Evolutionary conservation across 2,888 invertebrate species (phyloP).

Genomic region (Cynaeus angustus): DNA sequence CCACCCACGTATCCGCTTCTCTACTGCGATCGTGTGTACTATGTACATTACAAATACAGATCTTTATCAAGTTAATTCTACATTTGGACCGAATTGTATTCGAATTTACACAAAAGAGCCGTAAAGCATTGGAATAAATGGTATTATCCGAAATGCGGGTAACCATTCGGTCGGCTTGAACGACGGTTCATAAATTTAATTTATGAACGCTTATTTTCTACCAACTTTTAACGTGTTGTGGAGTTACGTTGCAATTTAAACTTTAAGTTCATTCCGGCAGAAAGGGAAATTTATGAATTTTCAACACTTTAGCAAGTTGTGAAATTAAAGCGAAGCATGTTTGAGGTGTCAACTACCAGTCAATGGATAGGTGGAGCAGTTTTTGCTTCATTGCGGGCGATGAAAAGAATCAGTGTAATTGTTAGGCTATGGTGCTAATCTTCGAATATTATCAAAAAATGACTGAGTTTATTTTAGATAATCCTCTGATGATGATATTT

Average conservation of each 20-base stretch:
- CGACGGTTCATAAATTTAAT: neutral
- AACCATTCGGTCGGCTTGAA: neutral
- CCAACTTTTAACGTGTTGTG: conserved; percentile 6
- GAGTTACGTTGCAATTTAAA: neutral
- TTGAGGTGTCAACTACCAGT: neutral
- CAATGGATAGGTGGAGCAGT: too few species aligned
- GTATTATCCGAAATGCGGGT: neutral
- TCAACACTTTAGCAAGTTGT: neutral
- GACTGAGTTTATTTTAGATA: too few species aligned
- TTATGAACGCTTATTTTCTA: conserved; percentile 8
- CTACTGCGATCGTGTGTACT: conserved; percentile 21
- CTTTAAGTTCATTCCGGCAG: conserved; percentile 8
- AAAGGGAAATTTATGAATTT: neutral
- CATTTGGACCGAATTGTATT: conserved; percentile 17
- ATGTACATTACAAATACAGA: conserved; percentile 21
- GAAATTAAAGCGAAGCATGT: neutral
- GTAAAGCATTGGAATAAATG: conserved; percentile 1
- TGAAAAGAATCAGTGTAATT: too few species aligned
- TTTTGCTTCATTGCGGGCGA: too few species aligned
- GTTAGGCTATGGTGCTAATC: too few species aligned
- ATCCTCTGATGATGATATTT: too few species aligned
- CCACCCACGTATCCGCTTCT: conserved; percentile 32
- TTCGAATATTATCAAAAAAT: too few species aligned
- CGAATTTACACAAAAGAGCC: neutral
- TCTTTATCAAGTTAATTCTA: conserved; percentile 18